Conservation (phyloP, 2,113 vertebrate species). For the Narcine bancroftii region DNA sequence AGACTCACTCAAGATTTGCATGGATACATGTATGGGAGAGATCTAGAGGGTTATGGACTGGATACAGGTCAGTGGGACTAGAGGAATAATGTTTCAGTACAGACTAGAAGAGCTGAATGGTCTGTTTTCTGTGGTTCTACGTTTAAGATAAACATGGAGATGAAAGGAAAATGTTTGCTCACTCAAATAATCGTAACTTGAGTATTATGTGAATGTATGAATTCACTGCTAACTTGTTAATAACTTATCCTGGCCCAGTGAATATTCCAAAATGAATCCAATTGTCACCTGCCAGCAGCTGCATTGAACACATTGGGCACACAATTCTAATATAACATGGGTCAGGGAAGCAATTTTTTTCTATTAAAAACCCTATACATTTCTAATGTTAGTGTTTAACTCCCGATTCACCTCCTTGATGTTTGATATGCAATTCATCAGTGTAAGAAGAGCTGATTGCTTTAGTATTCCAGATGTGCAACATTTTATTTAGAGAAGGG, state of each 20-base stretch:
- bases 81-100: too few relatives aligned
- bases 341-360: not conserved
- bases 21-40: too few relatives aligned
- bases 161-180: not conserved
- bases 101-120: too few relatives aligned
- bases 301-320: not conserved
- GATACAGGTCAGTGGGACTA: too few relatives aligned
- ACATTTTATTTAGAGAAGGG: too few relatives aligned
- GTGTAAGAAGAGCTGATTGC: not conserved
- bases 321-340: not conserved
- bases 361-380: not conserved
- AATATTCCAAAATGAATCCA: not conserved
- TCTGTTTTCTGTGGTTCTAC: too few relatives aligned
- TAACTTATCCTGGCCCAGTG: not conserved
- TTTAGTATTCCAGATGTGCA: not conserved
- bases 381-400: too few relatives aligned
- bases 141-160: not conserved
- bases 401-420: not conserved
- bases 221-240: not conserved
- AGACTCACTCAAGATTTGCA: too few relatives aligned
- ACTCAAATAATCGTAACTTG: not conserved
- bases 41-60: too few relatives aligned
- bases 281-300: not conserved
- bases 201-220: not conserved
- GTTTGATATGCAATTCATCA: not conserved